Evolutionary conservation across 2,113 vertebrate genomes (phyloP).

Genomic region (Mola mola): DNA sequence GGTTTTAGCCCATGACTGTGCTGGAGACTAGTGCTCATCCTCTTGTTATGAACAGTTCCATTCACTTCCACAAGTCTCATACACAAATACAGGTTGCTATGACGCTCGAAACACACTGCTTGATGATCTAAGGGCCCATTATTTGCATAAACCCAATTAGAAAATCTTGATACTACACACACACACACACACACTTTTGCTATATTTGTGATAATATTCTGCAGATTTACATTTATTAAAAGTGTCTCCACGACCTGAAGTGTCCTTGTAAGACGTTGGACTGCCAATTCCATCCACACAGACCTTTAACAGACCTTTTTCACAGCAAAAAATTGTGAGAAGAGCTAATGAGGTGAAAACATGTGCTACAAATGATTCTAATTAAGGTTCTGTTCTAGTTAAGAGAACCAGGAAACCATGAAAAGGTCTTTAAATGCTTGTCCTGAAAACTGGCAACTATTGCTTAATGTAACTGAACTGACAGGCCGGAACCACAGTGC

Average conservation of each 20-base stretch:
- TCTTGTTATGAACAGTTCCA: constrained; percentile 43
- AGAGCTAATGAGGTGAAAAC: too few relatives aligned
- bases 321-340: too few relatives aligned
- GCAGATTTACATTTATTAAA: background rate
- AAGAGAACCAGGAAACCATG: too few relatives aligned
- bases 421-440: too few relatives aligned
- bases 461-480: too few relatives aligned
- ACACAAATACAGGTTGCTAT: constrained; percentile 68
- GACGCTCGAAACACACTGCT: constrained; percentile 52
- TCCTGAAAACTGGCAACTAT: too few relatives aligned
- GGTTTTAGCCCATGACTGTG: constrained; percentile 16
- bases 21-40: constrained; percentile 48
- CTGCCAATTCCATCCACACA: too few relatives aligned
- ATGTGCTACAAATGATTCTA: too few relatives aligned
- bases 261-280: too few relatives aligned
- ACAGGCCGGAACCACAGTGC: too few relatives aligned
- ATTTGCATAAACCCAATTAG: constrained; percentile 65
- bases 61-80: constrained; percentile 53
- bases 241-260: background rate
- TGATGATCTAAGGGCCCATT: constrained; percentile 50
- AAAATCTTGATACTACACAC: constrained; percentile 55
- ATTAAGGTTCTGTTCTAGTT: too few relatives aligned
- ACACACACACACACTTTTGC: constrained; percentile 13
- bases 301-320: too few relatives aligned
- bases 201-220: constrained; percentile 5